These are phyloP conservation scores for Troides helena DNA, from an alignment of 2,888 invertebrate species.

Conservation along the genomic window DNA sequence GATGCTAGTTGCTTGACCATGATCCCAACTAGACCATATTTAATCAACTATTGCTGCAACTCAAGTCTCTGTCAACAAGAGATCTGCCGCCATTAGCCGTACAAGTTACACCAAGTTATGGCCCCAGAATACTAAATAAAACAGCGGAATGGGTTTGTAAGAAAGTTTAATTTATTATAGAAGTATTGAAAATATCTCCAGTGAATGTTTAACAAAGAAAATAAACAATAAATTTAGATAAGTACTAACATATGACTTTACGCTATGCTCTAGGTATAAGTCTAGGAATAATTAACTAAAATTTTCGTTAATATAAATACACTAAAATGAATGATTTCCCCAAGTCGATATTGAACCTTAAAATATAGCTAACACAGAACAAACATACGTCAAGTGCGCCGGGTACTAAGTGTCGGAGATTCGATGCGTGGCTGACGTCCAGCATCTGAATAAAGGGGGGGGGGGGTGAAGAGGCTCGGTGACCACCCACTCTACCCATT, in stretches of 20 bases:
- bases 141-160: slow-evolving; percentile 62
- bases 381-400: slow-evolving; percentile 60
- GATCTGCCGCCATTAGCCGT: too few relatives aligned
- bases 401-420: slow-evolving; percentile 51
- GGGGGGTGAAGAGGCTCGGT: slow-evolving; percentile 21
- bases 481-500: slow-evolving; percentile 17
- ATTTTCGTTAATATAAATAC: slow-evolving; percentile 76
- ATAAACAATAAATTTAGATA: slow-evolving; percentile 79
- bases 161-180: slow-evolving; percentile 78
- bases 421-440: slow-evolving; percentile 38
- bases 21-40: too few relatives aligned
- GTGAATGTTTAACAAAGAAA: slow-evolving; percentile 75
- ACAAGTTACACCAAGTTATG: neutral
- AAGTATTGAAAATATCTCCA: slow-evolving; percentile 80
- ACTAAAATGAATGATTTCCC: slow-evolving; percentile 72
- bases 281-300: slow-evolving; percentile 77
- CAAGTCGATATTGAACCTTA: slow-evolving; percentile 62
- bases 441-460: slow-evolving; percentile 15
- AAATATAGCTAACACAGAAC: slow-evolving; percentile 63
- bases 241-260: slow-evolving; percentile 77
- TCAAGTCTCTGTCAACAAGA: too few relatives aligned
- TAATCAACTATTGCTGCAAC: too few relatives aligned
- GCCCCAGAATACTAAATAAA: slow-evolving; percentile 23
- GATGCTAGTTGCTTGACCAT: too few relatives aligned
- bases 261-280: slow-evolving; percentile 73